These are phyloP conservation scores for Vannuccia rotundouncinata DNA, from an alignment of 2,888 invertebrate species.

Conservation along the genomic window DNA sequence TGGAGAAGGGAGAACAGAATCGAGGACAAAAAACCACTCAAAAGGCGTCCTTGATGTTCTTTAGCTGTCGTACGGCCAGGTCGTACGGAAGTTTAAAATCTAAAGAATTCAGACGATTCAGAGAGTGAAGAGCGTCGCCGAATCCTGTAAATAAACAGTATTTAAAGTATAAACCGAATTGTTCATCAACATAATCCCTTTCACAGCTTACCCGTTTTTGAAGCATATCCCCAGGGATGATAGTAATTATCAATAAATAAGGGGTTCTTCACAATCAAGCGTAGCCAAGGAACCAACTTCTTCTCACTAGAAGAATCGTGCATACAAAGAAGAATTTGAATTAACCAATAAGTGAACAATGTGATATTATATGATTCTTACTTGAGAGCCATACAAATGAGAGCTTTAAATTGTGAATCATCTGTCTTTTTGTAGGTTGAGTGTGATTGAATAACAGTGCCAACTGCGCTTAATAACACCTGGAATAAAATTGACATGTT, in stretches of 20 bases:
- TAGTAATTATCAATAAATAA: conserved; percentile 59
- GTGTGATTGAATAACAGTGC: conserved; percentile 83
- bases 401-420: conserved; percentile 96
- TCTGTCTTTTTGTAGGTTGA: conserved; percentile 82
- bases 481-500: conserved; percentile 56
- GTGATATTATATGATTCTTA: conserved; percentile 59
- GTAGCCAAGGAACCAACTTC: conserved; percentile 85
- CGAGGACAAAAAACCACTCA: conserved; percentile 50
- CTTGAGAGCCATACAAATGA: conserved; percentile 91
- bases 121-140: conserved; percentile 81
- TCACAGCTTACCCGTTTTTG: conserved; percentile 71
- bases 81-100: conserved; percentile 91
- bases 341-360: too few species aligned
- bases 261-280: conserved; percentile 76
- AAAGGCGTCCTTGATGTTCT: conserved; percentile 93
- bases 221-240: conserved; percentile 79
- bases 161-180: neutral
- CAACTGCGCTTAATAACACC: conserved; percentile 80
- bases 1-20: neutral
- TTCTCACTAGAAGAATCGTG: conserved; percentile 67
- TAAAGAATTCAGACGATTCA: conserved; percentile 75
- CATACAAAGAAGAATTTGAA: too few species aligned
- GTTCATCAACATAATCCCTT: neutral
- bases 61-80: conserved; percentile 87
- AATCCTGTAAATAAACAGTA: conserved; percentile 65